Evolutionary conservation across 1,140 invertebrate genomes (phyloP).

Genomic region (Lethocerus indicus): DNA sequence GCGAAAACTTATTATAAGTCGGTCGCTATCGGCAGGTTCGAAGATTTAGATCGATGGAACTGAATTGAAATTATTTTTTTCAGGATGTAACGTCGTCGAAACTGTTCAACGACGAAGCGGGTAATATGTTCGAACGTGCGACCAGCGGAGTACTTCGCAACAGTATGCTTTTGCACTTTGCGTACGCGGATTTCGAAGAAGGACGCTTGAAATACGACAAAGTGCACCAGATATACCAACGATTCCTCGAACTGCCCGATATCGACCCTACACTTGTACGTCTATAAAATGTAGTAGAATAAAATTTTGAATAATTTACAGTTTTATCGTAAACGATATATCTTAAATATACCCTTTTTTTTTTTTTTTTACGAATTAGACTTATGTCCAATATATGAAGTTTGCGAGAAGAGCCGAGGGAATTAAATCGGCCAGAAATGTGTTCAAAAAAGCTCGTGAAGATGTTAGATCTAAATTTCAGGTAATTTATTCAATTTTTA

Average conservation of each 20-base stretch:
- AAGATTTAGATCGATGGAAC: too few species aligned
- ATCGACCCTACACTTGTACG: conserved; percentile 87
- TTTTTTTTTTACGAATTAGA: conserved; percentile 29
- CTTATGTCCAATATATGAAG: conserved; percentile 98
- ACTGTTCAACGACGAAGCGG: conserved; percentile 83
- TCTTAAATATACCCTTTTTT: conserved; percentile 7
- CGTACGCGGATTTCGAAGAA: conserved; percentile 98
- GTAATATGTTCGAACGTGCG: conserved; percentile 84
- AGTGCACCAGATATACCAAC: conserved; percentile 92
- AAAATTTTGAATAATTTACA: conserved; percentile 3
- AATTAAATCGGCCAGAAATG: conserved; percentile 83
- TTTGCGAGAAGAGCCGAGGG: conserved; percentile 93
- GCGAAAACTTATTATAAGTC: too few species aligned
- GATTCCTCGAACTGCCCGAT: conserved; percentile 71
- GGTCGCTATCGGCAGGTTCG: too few species aligned
- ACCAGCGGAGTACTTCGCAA: conserved; percentile 69
- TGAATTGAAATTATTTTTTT: conserved; percentile 4
- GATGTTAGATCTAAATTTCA: conserved; percentile 40
- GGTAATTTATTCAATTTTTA: conserved; percentile 12
- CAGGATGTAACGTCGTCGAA: conserved; percentile 83
- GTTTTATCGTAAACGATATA: not conserved
- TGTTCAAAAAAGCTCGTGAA: conserved; percentile 92
- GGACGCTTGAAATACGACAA: conserved; percentile 91
- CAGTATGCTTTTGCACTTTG: conserved; percentile 90
- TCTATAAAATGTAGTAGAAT: conserved; percentile 15